Conservation (phyloP, 2,113 vertebrate genomes). For the Sapayoa aenigma region DNA sequence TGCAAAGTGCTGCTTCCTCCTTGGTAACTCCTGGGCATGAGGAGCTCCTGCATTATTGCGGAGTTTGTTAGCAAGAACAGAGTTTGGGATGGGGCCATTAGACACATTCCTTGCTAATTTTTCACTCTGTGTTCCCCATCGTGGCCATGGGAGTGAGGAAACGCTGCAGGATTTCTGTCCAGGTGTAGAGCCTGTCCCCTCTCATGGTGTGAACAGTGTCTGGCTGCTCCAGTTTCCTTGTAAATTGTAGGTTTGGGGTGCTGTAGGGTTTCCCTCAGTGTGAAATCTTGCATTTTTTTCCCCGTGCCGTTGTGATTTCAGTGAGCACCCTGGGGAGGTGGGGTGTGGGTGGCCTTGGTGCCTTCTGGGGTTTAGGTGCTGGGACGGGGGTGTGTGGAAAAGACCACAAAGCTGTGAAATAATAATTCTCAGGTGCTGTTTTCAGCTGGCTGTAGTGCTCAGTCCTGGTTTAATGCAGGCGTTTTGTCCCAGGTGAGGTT, state of each 20-base stretch:
- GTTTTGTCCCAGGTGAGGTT: background rate
- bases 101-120: background rate
- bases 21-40: no score
- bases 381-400: background rate
- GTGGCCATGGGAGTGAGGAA: background rate
- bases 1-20: background rate
- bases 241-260: slow-evolving; percentile 43
- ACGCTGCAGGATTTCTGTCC: background rate
- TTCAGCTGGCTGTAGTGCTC: background rate
- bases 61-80: background rate
- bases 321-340: no score
- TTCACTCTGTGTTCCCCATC: background rate
- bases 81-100: background rate
- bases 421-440: background rate
- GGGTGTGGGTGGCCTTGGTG: no score
- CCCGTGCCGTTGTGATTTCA: no score
- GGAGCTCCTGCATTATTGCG: background rate
- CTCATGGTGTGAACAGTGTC: background rate
- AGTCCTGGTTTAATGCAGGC: background rate
- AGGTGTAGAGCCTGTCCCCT: background rate
- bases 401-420: background rate
- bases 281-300: background rate
- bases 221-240: slow-evolving; percentile 23
- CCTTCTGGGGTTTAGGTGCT: no score
- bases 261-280: background rate